A percentile compares a stretch with the other conserved stretches of the same genome.
Evolutionary conservation across 2,888 invertebrate genomes (phyloP).

Genomic region (Clunio marinus): DNA sequence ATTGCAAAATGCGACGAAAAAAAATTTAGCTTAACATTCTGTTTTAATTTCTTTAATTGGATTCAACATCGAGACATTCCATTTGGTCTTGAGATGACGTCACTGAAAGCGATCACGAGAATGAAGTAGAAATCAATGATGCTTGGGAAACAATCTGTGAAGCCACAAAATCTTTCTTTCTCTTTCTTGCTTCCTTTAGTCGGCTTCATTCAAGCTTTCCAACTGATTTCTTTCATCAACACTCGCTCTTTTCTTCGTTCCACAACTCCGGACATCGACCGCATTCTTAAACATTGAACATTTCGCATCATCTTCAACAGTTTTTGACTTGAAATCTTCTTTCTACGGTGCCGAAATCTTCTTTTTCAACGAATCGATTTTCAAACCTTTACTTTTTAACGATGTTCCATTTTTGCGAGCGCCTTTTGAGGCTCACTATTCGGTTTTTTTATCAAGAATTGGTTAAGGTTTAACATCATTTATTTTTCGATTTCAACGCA

Average conservation of each 20-base stretch:
- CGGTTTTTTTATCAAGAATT: no score
- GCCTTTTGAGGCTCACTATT: slow-evolving; percentile 5
- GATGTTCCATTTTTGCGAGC: slow-evolving; percentile 7
- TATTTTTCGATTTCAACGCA: background rate
- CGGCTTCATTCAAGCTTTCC: slow-evolving; percentile 19
- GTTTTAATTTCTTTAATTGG: slow-evolving; percentile 4
- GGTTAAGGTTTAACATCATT: slow-evolving; percentile 17
- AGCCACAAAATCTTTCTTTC: no score
- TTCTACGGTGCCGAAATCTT: background rate
- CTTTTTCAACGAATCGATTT: background rate
- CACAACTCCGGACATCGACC: slow-evolving; percentile 19
- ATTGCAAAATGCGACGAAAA: slow-evolving; percentile 1
- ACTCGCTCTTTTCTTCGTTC: background rate
- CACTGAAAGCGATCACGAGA: background rate
- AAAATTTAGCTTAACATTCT: no score
- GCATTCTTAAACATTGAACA: slow-evolving; percentile 2
- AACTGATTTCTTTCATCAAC: slow-evolving; percentile 13
- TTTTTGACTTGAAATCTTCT: background rate
- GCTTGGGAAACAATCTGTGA: no score
- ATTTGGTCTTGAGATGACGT: slow-evolving; percentile 4
- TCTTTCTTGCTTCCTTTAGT: no score
- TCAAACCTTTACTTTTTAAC: background rate
- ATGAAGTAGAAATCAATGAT: background rate
- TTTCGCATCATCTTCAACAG: background rate
- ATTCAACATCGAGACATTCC: background rate